These are phyloP conservation scores for Heliconius sara DNA, from an alignment of 2,888 invertebrate genomes.

Conservation along the genomic window DNA sequence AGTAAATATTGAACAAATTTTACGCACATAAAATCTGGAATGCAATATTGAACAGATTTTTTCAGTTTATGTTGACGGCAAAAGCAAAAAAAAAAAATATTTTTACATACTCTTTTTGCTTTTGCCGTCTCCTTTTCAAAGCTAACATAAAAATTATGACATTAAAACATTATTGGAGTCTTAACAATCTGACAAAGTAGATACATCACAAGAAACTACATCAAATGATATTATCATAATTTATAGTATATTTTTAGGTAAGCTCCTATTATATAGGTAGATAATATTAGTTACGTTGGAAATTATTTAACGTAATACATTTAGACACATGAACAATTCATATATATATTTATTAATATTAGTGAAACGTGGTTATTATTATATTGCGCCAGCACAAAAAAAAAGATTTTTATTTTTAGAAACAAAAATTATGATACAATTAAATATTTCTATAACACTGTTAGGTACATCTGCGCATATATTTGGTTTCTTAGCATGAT, in stretches of 20 bases:
- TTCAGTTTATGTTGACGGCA: neutral
- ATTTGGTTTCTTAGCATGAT: neutral
- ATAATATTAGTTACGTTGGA: neutral
- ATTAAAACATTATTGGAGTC: neutral
- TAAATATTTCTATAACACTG: neutral
- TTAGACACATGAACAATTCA: neutral
- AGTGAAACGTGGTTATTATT: neutral
- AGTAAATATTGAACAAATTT: constrained; percentile 43
- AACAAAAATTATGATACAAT: neutral
- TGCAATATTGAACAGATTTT: constrained; percentile 5
- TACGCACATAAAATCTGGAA: constrained; percentile 48
- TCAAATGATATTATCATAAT: neutral
- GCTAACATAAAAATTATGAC: neutral
- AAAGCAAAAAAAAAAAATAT: neutral
- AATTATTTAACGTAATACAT: neutral
- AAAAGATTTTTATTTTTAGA: too few relatives aligned
- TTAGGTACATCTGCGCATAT: neutral
- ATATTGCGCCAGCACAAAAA: too few relatives aligned
- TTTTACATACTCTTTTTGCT: too few relatives aligned
- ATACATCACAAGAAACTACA: constrained; percentile 6
- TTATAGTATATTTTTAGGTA: neutral
- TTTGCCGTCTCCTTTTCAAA: neutral
- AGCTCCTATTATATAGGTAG: neutral
- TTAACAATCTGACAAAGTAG: neutral
- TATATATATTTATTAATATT: neutral